phyloP scores from a whole-genome alignment of 2,888 invertebrate species.

The Silvanus unidentatus region DNA sequence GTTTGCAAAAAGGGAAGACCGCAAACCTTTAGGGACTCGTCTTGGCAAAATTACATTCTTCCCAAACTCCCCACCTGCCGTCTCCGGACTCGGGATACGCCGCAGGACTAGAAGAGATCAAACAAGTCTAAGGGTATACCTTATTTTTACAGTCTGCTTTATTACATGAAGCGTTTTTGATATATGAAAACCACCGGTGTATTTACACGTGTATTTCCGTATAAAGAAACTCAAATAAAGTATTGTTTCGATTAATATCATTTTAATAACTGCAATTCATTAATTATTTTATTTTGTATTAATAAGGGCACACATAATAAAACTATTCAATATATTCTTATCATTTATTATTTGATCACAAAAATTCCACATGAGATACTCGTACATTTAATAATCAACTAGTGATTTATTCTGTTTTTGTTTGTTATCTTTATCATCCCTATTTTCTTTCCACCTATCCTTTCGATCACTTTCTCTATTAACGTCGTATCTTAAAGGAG shows the following conservation, averaged over 20 bases:
- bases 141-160: slow-evolving; percentile 10
- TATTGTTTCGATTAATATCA: too few relatives aligned
- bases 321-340: too few relatives aligned
- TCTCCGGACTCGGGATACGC: slow-evolving; percentile 10
- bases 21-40: slow-evolving; percentile 43
- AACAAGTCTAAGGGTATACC: slow-evolving; percentile 10
- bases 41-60: slow-evolving; percentile 46
- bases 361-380: neutral
- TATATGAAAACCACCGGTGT: neutral
- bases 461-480: slow-evolving; percentile 28
- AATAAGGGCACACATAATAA: too few relatives aligned
- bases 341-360: too few relatives aligned
- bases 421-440: slow-evolving; percentile 14
- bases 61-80: slow-evolving; percentile 37
- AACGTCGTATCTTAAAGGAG: slow-evolving; percentile 11
- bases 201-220: too few relatives aligned
- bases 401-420: slow-evolving; percentile 28
- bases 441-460: slow-evolving; percentile 17
- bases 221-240: too few relatives aligned
- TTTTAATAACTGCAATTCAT: too few relatives aligned
- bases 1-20: slow-evolving; percentile 43
- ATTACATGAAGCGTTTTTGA: slow-evolving; percentile 4
- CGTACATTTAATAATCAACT: slow-evolving; percentile 32
- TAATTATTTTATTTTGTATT: too few relatives aligned
- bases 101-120: slow-evolving; percentile 8